phyloP scores from a whole-genome alignment of 2,113 vertebrate species.

The Tinamus guttatus region DNA sequence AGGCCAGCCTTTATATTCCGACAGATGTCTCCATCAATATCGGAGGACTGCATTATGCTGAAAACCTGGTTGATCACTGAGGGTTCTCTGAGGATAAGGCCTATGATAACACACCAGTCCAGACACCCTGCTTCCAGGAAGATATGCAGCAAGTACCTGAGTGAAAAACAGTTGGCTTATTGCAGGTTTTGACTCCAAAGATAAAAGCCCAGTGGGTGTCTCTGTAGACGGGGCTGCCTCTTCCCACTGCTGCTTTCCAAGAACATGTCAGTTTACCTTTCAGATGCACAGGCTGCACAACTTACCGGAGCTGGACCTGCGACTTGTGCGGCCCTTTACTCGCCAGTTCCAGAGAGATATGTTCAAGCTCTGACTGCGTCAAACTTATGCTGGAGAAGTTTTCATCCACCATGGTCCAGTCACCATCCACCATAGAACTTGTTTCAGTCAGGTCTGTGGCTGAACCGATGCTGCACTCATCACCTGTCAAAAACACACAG shows the following conservation, averaged over 20 bases:
- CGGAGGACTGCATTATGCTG: constrained; percentile 87
- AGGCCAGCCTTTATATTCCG: constrained; percentile 89
- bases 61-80: constrained; percentile 91
- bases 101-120: constrained; percentile 95
- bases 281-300: not conserved
- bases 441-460: constrained; percentile 97
- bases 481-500: constrained; percentile 80
- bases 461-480: constrained; percentile 97
- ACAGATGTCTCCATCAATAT: constrained; percentile 87
- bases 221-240: not conserved
- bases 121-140: constrained; percentile 97
- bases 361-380: constrained; percentile 94
- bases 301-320: constrained; percentile 96
- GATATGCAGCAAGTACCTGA: constrained; percentile 93
- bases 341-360: constrained; percentile 95
- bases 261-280: not conserved
- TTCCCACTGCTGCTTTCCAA: not conserved
- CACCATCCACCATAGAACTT: constrained; percentile 96
- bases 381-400: constrained; percentile 91
- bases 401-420: constrained; percentile 98
- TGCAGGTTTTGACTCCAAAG: not conserved
- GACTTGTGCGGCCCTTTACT: constrained; percentile 97
- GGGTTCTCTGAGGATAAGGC: constrained; percentile 91
- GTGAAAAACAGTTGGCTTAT: not conserved
- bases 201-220: not conserved